Evolutionary conservation across 1,140 invertebrate genomes (phyloP).

Genomic region (Drosophila paulistorum): DNA sequence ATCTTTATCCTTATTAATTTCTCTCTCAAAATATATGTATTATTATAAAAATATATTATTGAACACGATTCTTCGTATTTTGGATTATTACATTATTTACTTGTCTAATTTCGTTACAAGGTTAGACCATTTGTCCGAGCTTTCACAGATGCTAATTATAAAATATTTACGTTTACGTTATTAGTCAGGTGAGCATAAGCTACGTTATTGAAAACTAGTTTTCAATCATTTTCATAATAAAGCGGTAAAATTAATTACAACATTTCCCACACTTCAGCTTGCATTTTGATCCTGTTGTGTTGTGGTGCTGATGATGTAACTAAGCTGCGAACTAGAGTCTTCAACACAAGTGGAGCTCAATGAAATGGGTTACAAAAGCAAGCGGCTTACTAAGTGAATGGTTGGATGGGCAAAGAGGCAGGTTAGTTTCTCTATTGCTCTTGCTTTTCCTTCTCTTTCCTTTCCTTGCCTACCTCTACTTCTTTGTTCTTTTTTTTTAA

Average conservation of each 20-base stretch:
- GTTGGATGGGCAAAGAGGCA: not conserved
- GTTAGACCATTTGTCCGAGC: too few species aligned
- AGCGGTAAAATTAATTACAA: not conserved
- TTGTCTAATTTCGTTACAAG: too few species aligned
- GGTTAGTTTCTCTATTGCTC: constrained; percentile 20
- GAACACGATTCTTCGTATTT: too few species aligned
- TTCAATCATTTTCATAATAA: not conserved
- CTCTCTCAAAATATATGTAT: too few species aligned
- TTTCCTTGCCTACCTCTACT: not conserved
- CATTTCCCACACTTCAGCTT: not conserved
- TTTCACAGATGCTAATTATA: too few species aligned
- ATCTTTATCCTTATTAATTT: too few species aligned
- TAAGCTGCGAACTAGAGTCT: constrained; percentile 49
- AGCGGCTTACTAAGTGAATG: constrained; percentile 42
- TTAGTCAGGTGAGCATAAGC: too few species aligned
- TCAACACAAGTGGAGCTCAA: constrained; percentile 8
- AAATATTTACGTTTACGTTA: too few species aligned
- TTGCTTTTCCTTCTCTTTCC: not conserved
- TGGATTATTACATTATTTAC: too few species aligned
- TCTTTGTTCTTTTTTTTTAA: not conserved
- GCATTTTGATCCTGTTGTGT: not conserved
- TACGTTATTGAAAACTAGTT: too few species aligned
- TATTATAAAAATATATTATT: too few species aligned
- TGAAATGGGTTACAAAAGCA: constrained; percentile 22
- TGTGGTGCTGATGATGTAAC: constrained; percentile 25